Conservation (phyloP, 1,140 invertebrate genomes). For the Sweltsa coloradensis region DNA sequence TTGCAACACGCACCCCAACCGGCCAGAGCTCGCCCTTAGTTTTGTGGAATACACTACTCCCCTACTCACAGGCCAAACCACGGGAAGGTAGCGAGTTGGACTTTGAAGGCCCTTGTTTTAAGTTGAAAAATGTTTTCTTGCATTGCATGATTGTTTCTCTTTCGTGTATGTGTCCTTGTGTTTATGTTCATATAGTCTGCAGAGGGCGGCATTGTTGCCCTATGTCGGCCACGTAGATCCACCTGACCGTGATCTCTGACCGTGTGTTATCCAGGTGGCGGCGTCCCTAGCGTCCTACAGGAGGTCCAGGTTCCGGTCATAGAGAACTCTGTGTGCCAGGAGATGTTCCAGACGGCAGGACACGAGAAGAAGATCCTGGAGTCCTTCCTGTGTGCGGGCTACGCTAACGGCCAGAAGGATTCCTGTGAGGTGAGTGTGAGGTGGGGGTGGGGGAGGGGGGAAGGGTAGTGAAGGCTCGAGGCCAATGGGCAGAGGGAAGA, state of each 20-base stretch:
- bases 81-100: too few species aligned
- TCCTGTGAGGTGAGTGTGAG: conserved; percentile 76
- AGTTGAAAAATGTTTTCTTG: neutral
- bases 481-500: neutral
- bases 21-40: too few species aligned
- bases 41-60: too few species aligned
- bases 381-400: conserved; percentile 90
- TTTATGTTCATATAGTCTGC: too few species aligned
- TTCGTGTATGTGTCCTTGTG: too few species aligned
- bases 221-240: too few species aligned
- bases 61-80: too few species aligned
- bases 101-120: too few species aligned
- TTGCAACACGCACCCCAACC: too few species aligned
- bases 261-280: conserved; percentile 54
- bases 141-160: neutral
- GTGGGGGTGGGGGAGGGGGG: neutral
- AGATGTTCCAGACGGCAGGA: conserved; percentile 84
- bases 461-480: neutral
- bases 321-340: conserved; percentile 80
- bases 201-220: too few species aligned
- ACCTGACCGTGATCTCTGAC: too few species aligned
- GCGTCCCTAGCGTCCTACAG: conserved; percentile 76
- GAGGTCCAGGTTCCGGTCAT: conserved; percentile 88
- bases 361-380: conserved; percentile 76
- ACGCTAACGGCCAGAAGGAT: conserved; percentile 82